Percentiles rank a stretch among this genome's conserved stretches.
Evolutionary conservation across 2,113 vertebrate species (phyloP).

Genomic region (Pollimyrus isidori): DNA sequence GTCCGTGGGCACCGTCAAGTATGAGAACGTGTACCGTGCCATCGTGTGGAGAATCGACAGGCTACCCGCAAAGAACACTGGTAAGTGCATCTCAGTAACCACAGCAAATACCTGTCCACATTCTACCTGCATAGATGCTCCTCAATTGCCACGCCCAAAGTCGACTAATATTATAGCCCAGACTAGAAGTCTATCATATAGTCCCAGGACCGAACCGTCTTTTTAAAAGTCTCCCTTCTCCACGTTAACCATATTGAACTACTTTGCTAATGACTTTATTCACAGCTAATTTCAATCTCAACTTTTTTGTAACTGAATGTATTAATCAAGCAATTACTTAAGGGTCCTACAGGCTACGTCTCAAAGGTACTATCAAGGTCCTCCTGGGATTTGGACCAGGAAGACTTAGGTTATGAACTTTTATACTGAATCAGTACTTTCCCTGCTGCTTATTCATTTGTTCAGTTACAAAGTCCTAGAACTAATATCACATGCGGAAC

Average conservation of each 20-base stretch:
- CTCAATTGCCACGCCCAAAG: not conserved
- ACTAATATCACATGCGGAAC: not conserved
- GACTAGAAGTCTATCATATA: not conserved
- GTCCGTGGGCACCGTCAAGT: constrained; percentile 82
- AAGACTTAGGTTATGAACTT: not conserved
- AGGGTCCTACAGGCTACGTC: not conserved
- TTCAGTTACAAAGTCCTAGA: not conserved
- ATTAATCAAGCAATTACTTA: not conserved
- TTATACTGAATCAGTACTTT: not conserved
- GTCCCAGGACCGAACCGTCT: not conserved
- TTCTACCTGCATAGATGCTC: not conserved
- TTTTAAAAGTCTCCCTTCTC: not conserved
- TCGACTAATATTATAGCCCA: not conserved
- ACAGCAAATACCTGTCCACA: not conserved
- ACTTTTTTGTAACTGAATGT: not conserved
- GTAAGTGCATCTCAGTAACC: constrained; percentile 48
- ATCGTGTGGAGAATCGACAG: constrained; percentile 93
- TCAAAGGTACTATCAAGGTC: not conserved
- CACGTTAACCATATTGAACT: not conserved
- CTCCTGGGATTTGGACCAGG: not conserved
- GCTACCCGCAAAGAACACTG: constrained; percentile 88
- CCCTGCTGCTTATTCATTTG: not conserved
- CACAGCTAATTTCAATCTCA: not conserved
- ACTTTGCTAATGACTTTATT: not conserved
- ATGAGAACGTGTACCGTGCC: constrained; percentile 86